Percentiles rank a stretch among this genome's conserved stretches.
These are phyloP conservation scores for Triplophysa bombifrons DNA, from an alignment of 2,797 vertebrate species.

Conservation along the genomic window DNA sequence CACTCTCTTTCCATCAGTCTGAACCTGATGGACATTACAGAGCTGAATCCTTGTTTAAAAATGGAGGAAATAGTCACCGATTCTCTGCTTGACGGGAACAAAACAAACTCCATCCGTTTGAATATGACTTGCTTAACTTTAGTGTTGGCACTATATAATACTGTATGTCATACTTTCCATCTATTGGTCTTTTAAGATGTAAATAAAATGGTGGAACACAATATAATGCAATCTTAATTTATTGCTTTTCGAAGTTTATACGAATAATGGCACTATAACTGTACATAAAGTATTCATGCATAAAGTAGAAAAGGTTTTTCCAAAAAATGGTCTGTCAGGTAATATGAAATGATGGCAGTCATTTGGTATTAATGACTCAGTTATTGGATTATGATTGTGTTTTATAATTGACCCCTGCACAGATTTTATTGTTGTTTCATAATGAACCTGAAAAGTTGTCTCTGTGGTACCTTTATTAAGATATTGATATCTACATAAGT, in stretches of 20 bases:
- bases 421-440: neutral
- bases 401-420: constrained; percentile 27
- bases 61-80: neutral
- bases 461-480: constrained; percentile 30
- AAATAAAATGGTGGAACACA: neutral
- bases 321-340: neutral
- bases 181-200: neutral
- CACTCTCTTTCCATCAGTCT: constrained; percentile 18
- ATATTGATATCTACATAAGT: constrained; percentile 40
- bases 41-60: constrained; percentile 3
- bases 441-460: constrained; percentile 26
- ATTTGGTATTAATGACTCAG: constrained; percentile 26
- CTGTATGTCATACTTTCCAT: neutral
- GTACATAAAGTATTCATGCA: neutral
- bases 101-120: neutral
- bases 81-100: neutral
- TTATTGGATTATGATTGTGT: constrained; percentile 5
- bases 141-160: neutral
- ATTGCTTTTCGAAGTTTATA: neutral
- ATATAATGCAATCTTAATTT: neutral
- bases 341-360: constrained; percentile 20
- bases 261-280: neutral
- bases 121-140: neutral
- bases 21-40: constrained; percentile 16
- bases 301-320: neutral